Base-by-base conservation (phyloP, 2,888 invertebrate genomes). In the Leptothorax acervorum region DNA sequence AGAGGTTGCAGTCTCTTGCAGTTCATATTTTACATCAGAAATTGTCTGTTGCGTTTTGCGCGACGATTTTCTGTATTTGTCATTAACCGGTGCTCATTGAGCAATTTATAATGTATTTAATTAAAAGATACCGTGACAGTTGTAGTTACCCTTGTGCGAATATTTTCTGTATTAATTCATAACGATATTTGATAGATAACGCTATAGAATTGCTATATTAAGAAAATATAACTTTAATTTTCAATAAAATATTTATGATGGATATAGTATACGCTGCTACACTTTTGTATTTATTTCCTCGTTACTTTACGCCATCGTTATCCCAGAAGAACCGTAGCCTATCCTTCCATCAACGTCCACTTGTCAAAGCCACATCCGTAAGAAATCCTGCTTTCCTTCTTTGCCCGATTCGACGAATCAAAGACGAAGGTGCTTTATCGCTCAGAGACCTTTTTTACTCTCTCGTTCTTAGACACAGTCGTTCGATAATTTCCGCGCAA, bases 401-500 rank as follows among this genome's bases (percentile, higher is more conserved):
- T 51, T 31, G n/a, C 39, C 5, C n/a, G 42, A 55, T n/a, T 55
- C 79, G 48, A 62, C n/a, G 53, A 68, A 45, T 48, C 65, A 63
- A 74, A 81, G 79, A 79, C 83, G 70, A 63, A 63, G 62, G 55
- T 83, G 82, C 75, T 90, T 87, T 74, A 85, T 86, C 87, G 82
- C 15, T 35, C 8, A 66, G 23, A 31, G 70, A 23, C 23, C 35
- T 63, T 63, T 78, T 81, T 82, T 81, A 70, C 48, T 42, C 45
- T 63, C 74, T 82, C 70, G 70, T 81, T 86, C 82, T 86, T 79
- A 88, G 83, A 85, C 88, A 73, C 66, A 82, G 85, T 86, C 85
- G 86, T 85, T 88, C 86, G 86, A 90, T 90, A 87, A 90, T 90
- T 91, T 91, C 90, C 91, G 86, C 83, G 84, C 70, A 86, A 86